These are phyloP conservation scores for Pectinophora gossypiella DNA, from an alignment of 1,140 invertebrate genomes.

Conservation along the genomic window DNA sequence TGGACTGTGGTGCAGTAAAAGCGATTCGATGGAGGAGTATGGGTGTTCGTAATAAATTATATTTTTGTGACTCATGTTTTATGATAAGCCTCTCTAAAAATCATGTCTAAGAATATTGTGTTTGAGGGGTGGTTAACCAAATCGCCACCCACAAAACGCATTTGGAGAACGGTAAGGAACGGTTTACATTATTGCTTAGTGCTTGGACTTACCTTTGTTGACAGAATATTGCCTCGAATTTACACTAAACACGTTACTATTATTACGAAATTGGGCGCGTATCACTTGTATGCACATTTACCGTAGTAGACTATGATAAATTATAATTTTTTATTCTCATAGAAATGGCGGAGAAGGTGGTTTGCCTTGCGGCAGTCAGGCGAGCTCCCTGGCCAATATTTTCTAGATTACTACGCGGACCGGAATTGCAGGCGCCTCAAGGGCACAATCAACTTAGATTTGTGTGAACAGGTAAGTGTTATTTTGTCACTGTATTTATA, in stretches of 20 bases:
- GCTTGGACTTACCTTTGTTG: constrained; percentile 42
- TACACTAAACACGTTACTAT: too few relatives aligned
- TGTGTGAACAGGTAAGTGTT: constrained; percentile 91
- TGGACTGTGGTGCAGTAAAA: too few relatives aligned
- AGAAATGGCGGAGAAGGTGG: constrained; percentile 96
- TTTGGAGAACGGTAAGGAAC: constrained; percentile 90
- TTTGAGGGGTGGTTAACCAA: constrained; percentile 94
- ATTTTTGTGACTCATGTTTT: constrained; percentile 40
- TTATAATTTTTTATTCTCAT: constrained; percentile 21
- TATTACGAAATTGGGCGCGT: too few relatives aligned
- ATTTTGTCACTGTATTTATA: too few relatives aligned
- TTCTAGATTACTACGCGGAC: constrained; percentile 95
- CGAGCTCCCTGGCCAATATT: constrained; percentile 94
- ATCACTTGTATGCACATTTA: too few relatives aligned
- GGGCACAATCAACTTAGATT: constrained; percentile 94
- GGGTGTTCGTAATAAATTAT: background rate
- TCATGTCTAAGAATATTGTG: constrained; percentile 67
- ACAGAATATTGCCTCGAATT: constrained; percentile 31
- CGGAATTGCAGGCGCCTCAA: constrained; percentile 90
- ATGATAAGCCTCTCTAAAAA: constrained; percentile 29
- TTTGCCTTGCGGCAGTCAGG: constrained; percentile 93
- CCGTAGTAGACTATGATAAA: too few relatives aligned
- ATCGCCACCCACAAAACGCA: constrained; percentile 90
- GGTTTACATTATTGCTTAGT: constrained; percentile 20
- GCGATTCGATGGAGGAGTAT: background rate